A percentile compares a stretch with the other conserved stretches of the same genome.
These are phyloP conservation scores for Ceratitis capitata DNA, from an alignment of 1,140 invertebrate genomes.

Conservation along the genomic window DNA sequence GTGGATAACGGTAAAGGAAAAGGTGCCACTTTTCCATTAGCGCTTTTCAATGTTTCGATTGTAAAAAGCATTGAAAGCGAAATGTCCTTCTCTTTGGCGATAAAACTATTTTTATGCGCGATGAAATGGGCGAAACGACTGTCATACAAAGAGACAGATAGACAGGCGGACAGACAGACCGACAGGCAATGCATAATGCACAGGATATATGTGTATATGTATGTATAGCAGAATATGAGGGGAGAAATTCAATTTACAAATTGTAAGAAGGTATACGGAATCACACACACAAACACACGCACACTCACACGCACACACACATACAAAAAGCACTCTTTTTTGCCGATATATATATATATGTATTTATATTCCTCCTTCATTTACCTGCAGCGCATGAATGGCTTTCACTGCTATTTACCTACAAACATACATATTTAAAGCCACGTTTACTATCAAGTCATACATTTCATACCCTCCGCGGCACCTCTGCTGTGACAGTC, in stretches of 20 bases:
- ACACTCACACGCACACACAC: neutral
- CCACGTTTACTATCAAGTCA: no score
- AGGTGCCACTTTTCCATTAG: neutral
- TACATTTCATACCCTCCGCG: neutral
- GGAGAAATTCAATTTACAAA: conserved; percentile 28
- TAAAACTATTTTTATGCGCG: neutral
- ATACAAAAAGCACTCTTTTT: no score
- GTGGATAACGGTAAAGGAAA: neutral
- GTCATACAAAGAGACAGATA: neutral
- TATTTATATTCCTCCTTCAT: neutral
- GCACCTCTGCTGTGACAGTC: neutral
- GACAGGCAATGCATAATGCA: neutral
- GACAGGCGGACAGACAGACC: no score
- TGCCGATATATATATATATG: no score
- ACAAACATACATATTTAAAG: neutral
- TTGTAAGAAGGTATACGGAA: neutral
- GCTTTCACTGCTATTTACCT: neutral
- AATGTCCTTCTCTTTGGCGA: neutral
- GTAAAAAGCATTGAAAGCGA: neutral
- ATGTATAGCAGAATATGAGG: neutral
- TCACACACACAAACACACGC: neutral
- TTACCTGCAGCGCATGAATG: neutral
- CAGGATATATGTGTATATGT: no score
- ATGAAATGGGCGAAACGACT: neutral
- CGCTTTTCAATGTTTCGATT: neutral